A percentile compares a stretch with the other conserved stretches of the same genome.
Evolutionary conservation across 2,888 invertebrate species (phyloP).

Genomic region (Petrophora chlorosata): DNA sequence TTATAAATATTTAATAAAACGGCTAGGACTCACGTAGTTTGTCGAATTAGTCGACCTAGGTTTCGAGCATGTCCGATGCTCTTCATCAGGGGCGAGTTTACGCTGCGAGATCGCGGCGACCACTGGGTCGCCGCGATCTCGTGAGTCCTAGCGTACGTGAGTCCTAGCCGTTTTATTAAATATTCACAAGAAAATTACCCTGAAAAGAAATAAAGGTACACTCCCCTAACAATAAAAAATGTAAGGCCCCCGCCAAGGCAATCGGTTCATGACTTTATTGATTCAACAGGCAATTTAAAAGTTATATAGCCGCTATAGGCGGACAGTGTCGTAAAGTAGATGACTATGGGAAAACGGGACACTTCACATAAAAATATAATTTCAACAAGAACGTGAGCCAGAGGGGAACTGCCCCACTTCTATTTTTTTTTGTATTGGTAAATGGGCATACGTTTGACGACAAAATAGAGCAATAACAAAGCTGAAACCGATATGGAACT

Average conservation of each 20-base stretch:
- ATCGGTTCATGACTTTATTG: constrained; percentile 24
- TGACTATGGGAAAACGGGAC: constrained; percentile 17
- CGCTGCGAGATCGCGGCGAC: too few relatives aligned
- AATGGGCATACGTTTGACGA: background rate
- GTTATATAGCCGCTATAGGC: constrained; percentile 31
- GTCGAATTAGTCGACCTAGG: too few relatives aligned
- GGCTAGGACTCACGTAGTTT: too few relatives aligned
- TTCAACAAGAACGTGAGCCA: too few relatives aligned
- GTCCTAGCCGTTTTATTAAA: too few relatives aligned
- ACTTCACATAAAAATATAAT: constrained; percentile 28
- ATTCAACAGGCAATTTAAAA: constrained; percentile 30
- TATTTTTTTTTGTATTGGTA: background rate
- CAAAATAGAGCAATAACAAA: too few relatives aligned
- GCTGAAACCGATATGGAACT: too few relatives aligned
- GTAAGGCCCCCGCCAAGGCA: constrained; percentile 2
- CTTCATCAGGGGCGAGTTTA: too few relatives aligned
- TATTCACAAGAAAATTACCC: constrained; percentile 4
- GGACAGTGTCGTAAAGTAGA: constrained; percentile 29
- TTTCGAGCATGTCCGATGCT: too few relatives aligned
- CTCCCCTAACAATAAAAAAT: constrained; percentile 24
- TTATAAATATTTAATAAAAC: too few relatives aligned
- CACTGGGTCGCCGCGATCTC: too few relatives aligned
- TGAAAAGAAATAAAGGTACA: constrained; percentile 19
- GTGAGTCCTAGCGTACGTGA: too few relatives aligned
- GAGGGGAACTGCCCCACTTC: constrained; percentile 4